Evolutionary conservation across 2,113 vertebrate genomes (phyloP), one percentile per base, ranked within the genome.

Genomic region (Sphaerodactylus townsendi): DNA sequence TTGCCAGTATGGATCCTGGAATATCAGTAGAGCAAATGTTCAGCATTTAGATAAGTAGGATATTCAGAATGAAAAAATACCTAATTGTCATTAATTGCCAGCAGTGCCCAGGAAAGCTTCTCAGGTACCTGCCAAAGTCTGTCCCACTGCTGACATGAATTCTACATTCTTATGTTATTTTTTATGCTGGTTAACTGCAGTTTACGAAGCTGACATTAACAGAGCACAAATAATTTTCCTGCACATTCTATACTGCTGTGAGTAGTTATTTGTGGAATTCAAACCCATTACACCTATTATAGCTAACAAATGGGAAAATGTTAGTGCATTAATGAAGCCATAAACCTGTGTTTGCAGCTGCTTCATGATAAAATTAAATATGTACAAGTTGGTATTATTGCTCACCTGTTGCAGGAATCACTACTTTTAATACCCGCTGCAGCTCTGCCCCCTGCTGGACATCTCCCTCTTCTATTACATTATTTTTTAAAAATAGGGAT

Each of bases 391-490:
- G 70, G 13, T 44, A 77, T 30, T 56, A 33, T 41, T 41, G 44
- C 33, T 15, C 9, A 0, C 7, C 3, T 37, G 14, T 0, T 66
- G 10, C 37, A 19, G 0, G 8, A 4, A 75, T 41, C 70, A 44
- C n/a, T 50, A 64, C 25, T 85, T 70, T 46, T 48, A 21, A 77
- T 62, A 66, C 1, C 2, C 0, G 5, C 76, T 78, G 56, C 83
- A 87, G 74, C 50, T 88, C 28, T 86, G 92, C 89, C 83, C 85
- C 87, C 92, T 89, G 72, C 89, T 85, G 88, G 79, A 76, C 25
- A 3, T 59, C 90, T 59, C 86, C 30, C 68, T 65, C 5, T 53
- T 28, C 75, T 78, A 65, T 39, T 77, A 35, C 62, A 13, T 1
- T 23, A 46, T 59, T 2, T 59, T 10, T 25, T 69, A 0, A 33